These are phyloP conservation scores for Lordiphosa stackelbergi DNA, from an alignment of 1,140 invertebrate species.

Conservation along the genomic window DNA sequence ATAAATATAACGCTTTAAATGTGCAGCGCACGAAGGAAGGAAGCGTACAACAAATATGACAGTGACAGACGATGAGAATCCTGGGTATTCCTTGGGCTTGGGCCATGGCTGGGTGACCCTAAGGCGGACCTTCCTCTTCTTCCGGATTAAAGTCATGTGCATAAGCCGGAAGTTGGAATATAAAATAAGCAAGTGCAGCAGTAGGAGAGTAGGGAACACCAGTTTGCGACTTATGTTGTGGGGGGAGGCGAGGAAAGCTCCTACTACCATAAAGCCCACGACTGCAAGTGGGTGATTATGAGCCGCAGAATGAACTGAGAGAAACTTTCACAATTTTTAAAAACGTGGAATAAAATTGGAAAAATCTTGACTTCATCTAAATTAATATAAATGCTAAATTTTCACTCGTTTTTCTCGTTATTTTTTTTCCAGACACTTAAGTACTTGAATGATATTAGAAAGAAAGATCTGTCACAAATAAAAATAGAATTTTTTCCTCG, in stretches of 20 bases:
- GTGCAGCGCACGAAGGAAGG: constrained; percentile 12
- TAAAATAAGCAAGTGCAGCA: constrained; percentile 62
- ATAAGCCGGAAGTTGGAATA: constrained; percentile 72
- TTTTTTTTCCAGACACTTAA: no score
- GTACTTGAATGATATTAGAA: no score
- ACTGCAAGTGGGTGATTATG: constrained; percentile 46
- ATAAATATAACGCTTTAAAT: constrained; percentile 63
- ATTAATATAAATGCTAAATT: no score
- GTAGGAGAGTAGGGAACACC: constrained; percentile 1
- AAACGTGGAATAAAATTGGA: no score
- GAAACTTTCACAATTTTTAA: no score
- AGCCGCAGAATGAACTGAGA: constrained; percentile 22
- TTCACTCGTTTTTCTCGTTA: no score
- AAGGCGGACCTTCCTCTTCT: neutral
- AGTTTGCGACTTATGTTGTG: constrained; percentile 45
- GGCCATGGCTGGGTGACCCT: neutral
- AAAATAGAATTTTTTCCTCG: no score
- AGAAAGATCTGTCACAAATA: no score
- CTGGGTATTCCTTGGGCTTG: constrained; percentile 7
- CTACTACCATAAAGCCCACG: constrained; percentile 24
- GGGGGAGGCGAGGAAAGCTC: neutral
- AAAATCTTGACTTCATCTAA: no score
- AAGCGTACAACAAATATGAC: constrained; percentile 52
- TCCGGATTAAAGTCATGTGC: constrained; percentile 69
- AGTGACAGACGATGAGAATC: constrained; percentile 53